Percentiles rank a stretch among this genome's conserved stretches.
Conservation (phyloP, 2,797 vertebrate species). For the Molossus molossus region DNA sequence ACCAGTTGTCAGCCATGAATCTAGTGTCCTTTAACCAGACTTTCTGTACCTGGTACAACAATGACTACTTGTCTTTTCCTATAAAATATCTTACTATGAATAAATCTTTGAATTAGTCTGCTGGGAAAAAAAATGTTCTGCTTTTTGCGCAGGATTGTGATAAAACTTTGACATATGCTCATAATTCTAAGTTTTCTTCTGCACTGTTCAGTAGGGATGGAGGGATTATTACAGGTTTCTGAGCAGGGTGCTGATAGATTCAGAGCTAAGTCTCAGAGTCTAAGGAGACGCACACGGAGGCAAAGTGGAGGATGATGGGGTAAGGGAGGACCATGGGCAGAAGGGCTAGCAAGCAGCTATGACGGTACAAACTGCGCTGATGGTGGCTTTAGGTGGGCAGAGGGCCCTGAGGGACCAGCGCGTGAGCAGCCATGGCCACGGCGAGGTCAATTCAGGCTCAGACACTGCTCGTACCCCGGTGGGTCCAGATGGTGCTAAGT, state of each 20-base stretch:
- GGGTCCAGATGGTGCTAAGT: background rate
- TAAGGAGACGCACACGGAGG: background rate
- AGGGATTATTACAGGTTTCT: background rate
- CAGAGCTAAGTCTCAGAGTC: background rate
- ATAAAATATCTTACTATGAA: background rate
- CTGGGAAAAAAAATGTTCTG: background rate
- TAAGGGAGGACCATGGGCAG: background rate
- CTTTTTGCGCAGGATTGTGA: background rate
- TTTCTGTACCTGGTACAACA: background rate
- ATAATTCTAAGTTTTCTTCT: conserved; percentile 18
- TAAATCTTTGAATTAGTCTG: background rate
- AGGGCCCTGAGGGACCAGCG: background rate
- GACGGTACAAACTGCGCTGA: background rate
- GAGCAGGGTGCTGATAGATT: background rate
- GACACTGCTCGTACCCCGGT: background rate
- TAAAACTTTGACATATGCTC: background rate
- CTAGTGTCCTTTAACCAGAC: background rate
- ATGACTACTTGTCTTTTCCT: background rate
- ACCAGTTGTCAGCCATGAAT: background rate
- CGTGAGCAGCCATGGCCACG: fast-evolving
- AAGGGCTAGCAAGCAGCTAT: background rate
- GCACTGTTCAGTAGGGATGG: background rate
- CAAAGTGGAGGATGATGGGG: no score
- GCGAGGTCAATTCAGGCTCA: fast-evolving
- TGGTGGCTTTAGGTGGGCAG: fast-evolving